A percentile compares a stretch with the other conserved stretches of the same genome.
These are phyloP conservation scores for Syritta pipiens DNA, from an alignment of 2,888 invertebrate genomes.

Conservation along the genomic window DNA sequence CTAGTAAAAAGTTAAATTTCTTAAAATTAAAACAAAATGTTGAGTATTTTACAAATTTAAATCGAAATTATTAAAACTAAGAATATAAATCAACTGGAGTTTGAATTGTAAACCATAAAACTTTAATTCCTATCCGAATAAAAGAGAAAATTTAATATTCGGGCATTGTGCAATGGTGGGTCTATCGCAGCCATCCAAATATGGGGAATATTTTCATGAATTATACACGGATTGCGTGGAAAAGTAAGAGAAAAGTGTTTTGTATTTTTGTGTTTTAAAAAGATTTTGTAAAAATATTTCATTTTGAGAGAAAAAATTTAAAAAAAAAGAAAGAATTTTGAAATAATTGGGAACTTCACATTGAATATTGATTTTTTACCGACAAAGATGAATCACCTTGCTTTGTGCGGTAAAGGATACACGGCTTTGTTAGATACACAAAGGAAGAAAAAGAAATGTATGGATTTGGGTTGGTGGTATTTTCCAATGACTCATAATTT, in stretches of 20 bases:
- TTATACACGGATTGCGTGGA: conserved; percentile 77
- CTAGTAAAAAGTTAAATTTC: background rate
- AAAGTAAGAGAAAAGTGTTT: conserved; percentile 72
- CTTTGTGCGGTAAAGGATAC: too few species aligned
- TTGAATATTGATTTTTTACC: too few species aligned
- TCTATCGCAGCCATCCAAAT: conserved; percentile 78
- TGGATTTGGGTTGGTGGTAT: too few species aligned
- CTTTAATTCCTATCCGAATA: conserved; percentile 8
- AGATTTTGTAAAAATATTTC: background rate
- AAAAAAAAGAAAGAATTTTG: background rate
- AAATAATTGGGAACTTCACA: background rate
- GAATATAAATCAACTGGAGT: background rate
- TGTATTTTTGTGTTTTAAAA: too few species aligned
- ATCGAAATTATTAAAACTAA: background rate
- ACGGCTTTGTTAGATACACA: too few species aligned
- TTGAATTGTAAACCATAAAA: conserved; percentile 12
- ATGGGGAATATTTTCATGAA: conserved; percentile 79
- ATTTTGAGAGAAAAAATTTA: background rate
- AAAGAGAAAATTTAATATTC: conserved; percentile 24
- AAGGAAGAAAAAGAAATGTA: too few species aligned
- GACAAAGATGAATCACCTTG: too few species aligned
- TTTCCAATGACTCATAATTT: too few species aligned
- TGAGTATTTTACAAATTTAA: conserved; percentile 1
- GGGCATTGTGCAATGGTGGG: conserved; percentile 76
- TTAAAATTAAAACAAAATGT: conserved; percentile 9